A percentile compares a stretch with the other conserved stretches of the same genome.
Evolutionary conservation across 2,888 invertebrate genomes (phyloP).

Genomic region (Sinodicranocentrus sp.): DNA sequence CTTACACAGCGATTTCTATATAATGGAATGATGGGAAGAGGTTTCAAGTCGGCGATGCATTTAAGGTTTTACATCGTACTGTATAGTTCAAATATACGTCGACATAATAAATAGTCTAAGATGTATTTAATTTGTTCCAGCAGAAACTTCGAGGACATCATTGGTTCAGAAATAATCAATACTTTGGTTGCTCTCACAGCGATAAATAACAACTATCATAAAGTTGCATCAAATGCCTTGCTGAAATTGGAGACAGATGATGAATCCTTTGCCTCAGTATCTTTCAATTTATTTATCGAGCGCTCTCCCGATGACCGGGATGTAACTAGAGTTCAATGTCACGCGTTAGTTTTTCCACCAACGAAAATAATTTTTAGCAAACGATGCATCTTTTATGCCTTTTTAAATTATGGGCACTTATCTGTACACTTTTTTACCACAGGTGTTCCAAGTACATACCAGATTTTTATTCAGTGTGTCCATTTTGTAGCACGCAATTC

Average conservation of each 20-base stretch:
- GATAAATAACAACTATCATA: slow-evolving; percentile 85
- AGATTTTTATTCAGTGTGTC: slow-evolving; percentile 38
- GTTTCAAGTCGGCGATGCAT: slow-evolving; percentile 65
- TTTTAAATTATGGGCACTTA: too few species aligned
- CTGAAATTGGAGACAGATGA: slow-evolving; percentile 91
- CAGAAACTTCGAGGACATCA: slow-evolving; percentile 89
- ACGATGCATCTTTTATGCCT: too few species aligned
- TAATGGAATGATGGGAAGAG: slow-evolving; percentile 79
- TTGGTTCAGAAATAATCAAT: slow-evolving; percentile 86
- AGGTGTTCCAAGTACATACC: slow-evolving; percentile 32
- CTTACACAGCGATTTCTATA: slow-evolving; percentile 89
- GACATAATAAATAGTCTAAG: neutral
- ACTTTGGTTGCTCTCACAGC: slow-evolving; percentile 83
- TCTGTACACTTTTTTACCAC: neutral
- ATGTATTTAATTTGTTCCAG: neutral
- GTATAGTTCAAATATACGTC: too few species aligned
- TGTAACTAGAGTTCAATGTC: slow-evolving; percentile 13
- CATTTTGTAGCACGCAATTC: slow-evolving; percentile 22
- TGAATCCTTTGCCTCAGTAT: slow-evolving; percentile 88
- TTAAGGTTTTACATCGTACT: slow-evolving; percentile 55
- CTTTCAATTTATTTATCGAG: slow-evolving; percentile 93
- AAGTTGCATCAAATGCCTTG: slow-evolving; percentile 94
- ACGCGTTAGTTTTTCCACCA: slow-evolving; percentile 27
- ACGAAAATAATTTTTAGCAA: neutral
- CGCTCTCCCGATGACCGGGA: slow-evolving; percentile 88